phyloP scores from a whole-genome alignment of 2,113 vertebrate species.

The Eptesicus fuscus region DNA sequence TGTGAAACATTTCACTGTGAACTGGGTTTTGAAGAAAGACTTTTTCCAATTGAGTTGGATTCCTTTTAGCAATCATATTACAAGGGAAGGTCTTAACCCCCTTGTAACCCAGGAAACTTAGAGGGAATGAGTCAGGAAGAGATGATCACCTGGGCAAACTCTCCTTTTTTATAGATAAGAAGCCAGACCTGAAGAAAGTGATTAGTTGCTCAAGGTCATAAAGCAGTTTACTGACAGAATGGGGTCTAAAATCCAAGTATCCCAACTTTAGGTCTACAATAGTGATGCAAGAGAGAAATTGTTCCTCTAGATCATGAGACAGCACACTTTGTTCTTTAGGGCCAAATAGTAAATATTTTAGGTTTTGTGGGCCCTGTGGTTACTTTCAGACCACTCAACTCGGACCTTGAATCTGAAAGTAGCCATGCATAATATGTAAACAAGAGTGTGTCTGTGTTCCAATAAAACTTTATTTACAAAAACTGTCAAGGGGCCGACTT shows the following conservation, averaged over 20 bases:
- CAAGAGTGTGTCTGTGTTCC: not conserved
- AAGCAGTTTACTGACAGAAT: not conserved
- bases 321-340: not conserved
- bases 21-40: not conserved
- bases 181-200: not conserved
- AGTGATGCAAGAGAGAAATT: not conserved
- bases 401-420: not conserved
- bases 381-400: not conserved
- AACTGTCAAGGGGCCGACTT: not conserved
- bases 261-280: not conserved
- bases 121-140: not conserved
- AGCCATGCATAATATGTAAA: not conserved
- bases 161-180: not conserved
- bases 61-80: not conserved
- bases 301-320: not conserved
- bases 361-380: not conserved
- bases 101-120: not conserved
- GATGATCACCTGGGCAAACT: not conserved
- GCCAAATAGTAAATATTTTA: not conserved
- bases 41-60: not conserved
- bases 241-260: not conserved
- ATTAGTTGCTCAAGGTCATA: not conserved
- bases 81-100: not conserved
- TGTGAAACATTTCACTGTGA: not conserved
- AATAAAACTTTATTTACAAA: slow-evolving; percentile 64